Percentiles rank a stretch among this genome's conserved stretches.
phyloP scores from a whole-genome alignment of 2,797 vertebrate genomes.

The Ctenopoma kingsleyae region DNA sequence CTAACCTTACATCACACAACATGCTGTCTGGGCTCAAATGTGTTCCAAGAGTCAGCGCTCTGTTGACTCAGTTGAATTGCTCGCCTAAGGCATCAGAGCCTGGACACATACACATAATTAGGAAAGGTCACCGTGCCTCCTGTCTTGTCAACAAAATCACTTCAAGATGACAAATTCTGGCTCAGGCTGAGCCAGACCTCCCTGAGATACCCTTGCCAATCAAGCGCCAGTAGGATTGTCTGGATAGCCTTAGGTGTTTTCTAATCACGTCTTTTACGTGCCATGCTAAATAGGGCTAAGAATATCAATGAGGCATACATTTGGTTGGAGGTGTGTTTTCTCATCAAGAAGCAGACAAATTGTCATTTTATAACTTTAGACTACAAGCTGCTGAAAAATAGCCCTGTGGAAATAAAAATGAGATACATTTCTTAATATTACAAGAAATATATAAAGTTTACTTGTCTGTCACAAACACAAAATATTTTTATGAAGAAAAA shows the following conservation, averaged over 20 bases:
- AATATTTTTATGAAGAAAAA: conserved; percentile 4
- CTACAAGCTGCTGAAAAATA: conserved; percentile 1
- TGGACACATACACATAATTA: conserved; percentile 86
- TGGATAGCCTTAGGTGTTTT: conserved; percentile 79
- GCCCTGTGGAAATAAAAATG: conserved; percentile 1
- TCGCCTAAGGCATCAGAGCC: conserved; percentile 79
- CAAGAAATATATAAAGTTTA: background rate
- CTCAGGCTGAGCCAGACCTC: conserved; percentile 65
- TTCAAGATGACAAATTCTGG: conserved; percentile 83
- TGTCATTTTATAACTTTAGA: conserved; percentile 17
- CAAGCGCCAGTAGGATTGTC: conserved; percentile 72
- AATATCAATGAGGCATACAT: conserved; percentile 67
- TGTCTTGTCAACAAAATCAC: conserved; percentile 86
- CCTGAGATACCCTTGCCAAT: conserved; percentile 82
- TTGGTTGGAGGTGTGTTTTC: conserved; percentile 50
- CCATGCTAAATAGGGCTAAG: conserved; percentile 52
- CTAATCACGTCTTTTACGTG: conserved; percentile 75
- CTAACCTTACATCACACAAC: conserved; percentile 66
- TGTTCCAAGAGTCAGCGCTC: conserved; percentile 64
- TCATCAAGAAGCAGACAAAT: conserved; percentile 49
- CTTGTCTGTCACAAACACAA: background rate
- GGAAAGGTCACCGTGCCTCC: conserved; percentile 85
- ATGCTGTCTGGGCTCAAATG: conserved; percentile 58
- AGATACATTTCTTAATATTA: background rate
- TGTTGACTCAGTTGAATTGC: conserved; percentile 88